Base-by-base conservation (phyloP, 2,113 vertebrate genomes). In the Coryphaenoides rupestris region DNA sequence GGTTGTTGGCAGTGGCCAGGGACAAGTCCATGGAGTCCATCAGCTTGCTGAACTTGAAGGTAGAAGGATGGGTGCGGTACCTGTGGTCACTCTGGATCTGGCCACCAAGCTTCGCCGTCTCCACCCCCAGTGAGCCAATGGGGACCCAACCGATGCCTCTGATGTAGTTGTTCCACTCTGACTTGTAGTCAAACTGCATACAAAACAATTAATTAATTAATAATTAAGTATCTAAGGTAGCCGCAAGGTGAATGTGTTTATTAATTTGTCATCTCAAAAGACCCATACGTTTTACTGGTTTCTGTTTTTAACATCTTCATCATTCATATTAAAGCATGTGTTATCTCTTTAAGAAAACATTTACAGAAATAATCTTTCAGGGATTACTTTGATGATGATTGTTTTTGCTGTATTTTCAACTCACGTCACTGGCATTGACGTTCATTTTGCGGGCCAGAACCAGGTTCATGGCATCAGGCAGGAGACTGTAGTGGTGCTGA, bases 1-100 rank as follows among this genome's bases (percentile, higher is more conserved):
- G 59, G 66, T 97, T 96, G 84, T 99, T 99, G 64, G 87, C 89
- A 50, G 92, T 92, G 47, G 96, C 95, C 54, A 98, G 89, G 15
- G 87, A 79, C 67, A 98, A 73, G 1, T 98, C 96, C 95, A 98
- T 95, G 2, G 96, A 93, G 86, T 98, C 94, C 88, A 90, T 94
- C 55, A 92, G 74, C 16, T 96, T 96, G 0, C 89, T 94, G 78
- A 90, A 97, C 78, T 92, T 93, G 69, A 92, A 89, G 57, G 85
- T 92, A 60, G 95, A 95, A 0, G 97, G 96, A 55, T 93, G 94
- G 73, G 93, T 93, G 7, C 95, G 93, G 61, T 99, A 99, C 24
- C 86, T 94, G n/a, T 88, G 85, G 3, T 99, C 95, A 19, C 91
- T 96, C 60, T 92, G 88, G 71, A 98, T 96, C 1, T 94, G 82